A percentile compares a stretch with the other conserved stretches of the same genome.
Conservation (phyloP, 2,113 vertebrate species). For the Seriola rivoliana region DNA sequence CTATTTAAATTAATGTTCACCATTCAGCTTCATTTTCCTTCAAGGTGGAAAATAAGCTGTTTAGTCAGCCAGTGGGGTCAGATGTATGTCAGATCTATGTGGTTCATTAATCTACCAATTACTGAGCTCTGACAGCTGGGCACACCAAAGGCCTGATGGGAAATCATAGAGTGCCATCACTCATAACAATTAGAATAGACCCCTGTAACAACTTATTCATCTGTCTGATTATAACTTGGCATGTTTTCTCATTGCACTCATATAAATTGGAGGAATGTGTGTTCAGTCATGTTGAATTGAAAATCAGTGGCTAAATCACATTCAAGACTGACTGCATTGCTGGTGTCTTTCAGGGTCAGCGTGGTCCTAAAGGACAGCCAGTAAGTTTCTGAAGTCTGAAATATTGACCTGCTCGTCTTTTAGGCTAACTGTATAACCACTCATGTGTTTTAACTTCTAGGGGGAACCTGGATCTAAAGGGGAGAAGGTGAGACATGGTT, state of each 20-base stretch:
- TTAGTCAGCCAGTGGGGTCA: too few species aligned
- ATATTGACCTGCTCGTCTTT: not conserved
- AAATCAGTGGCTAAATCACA: not conserved
- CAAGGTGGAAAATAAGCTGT: too few species aligned
- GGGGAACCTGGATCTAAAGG: slow-evolving; percentile 88
- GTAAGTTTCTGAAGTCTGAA: slow-evolving; percentile 70
- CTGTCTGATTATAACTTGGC: slow-evolving; percentile 11
- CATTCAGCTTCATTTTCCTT: too few species aligned
- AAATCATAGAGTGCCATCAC: slow-evolving; percentile 31
- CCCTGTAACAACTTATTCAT: not conserved
- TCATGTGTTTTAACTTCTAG: slow-evolving; percentile 72
- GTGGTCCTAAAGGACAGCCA: slow-evolving; percentile 82
- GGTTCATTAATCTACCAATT: slow-evolving; percentile 57
- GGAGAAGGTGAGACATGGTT: slow-evolving; percentile 73
- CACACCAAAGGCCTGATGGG: slow-evolving; percentile 17
- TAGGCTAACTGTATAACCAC: not conserved
- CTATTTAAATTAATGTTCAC: too few species aligned
- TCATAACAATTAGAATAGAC: slow-evolving; percentile 14
- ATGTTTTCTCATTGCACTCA: not conserved
- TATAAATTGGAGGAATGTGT: not conserved
- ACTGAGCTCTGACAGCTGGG: slow-evolving; percentile 46
- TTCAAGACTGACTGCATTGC: slow-evolving; percentile 17
- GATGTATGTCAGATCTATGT: too few species aligned
- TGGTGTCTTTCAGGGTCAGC: slow-evolving; percentile 80
- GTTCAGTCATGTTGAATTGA: not conserved